Conservation (phyloP, 2,113 vertebrate species). For the Salvelinus alpinus region DNA sequence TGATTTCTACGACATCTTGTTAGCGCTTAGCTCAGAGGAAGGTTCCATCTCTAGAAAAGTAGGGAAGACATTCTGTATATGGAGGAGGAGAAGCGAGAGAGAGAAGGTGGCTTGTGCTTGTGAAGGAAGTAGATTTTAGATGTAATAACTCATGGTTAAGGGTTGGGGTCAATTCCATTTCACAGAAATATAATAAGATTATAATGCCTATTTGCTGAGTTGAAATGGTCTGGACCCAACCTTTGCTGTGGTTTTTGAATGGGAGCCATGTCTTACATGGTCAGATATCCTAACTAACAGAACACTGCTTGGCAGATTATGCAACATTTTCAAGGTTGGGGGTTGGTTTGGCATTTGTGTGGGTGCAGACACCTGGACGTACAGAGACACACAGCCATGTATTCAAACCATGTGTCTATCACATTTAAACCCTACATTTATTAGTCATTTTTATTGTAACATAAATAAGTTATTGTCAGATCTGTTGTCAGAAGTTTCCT, state of each 20-base stretch:
- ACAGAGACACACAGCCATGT: neutral
- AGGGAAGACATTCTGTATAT: neutral
- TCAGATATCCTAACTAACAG: neutral
- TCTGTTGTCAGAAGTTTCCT: no score
- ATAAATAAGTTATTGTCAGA: no score
- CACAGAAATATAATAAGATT: neutral
- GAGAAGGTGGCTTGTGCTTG: neutral
- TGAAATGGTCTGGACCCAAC: conserved; percentile 1
- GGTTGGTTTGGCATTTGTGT: conserved; percentile 19
- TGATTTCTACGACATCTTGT: neutral
- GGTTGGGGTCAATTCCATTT: neutral
- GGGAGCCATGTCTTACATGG: neutral
- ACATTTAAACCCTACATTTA: no score
- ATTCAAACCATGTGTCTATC: no score
- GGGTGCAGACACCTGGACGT: conserved; percentile 25
- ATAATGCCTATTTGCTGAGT: neutral
- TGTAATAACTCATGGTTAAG: conserved; percentile 7
- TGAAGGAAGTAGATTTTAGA: neutral
- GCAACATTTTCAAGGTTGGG: neutral
- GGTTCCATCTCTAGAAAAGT: neutral
- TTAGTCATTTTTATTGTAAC: no score
- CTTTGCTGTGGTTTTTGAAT: conserved; percentile 15
- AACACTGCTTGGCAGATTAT: conserved; percentile 6
- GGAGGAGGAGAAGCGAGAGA: no score
- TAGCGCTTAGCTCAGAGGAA: neutral